Percentiles rank a stretch among this genome's conserved stretches.
Conservation (phyloP, 2,888 invertebrate genomes). For the Formica aserva region DNA sequence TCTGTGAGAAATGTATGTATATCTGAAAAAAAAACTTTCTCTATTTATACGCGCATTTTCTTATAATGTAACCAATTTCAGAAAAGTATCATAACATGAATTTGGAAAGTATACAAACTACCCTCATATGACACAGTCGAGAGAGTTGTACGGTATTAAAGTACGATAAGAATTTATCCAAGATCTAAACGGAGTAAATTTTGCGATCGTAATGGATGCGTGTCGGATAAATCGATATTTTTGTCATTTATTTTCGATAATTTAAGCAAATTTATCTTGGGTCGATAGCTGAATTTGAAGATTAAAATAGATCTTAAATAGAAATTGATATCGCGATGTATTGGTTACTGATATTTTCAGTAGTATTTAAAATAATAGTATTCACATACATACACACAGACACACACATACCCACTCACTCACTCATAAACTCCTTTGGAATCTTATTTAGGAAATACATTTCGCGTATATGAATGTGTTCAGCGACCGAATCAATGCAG, state of each 20-base stretch:
- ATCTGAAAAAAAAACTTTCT: conserved; percentile 24
- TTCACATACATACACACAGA: not conserved
- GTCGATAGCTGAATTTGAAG: not conserved
- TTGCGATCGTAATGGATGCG: not conserved
- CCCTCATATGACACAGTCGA: not conserved
- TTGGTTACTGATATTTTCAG: not conserved
- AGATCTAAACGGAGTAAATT: not conserved
- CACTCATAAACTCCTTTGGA: not conserved
- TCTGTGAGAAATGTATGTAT: conserved; percentile 3
- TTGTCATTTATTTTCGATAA: not conserved
- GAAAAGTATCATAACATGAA: conserved; percentile 43
- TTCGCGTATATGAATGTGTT: conserved; percentile 1
- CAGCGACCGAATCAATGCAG: conserved; percentile 38
- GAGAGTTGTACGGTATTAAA: not conserved
- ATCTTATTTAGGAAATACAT: not conserved
- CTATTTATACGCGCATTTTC: conserved; percentile 3
- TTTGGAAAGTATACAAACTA: not conserved
- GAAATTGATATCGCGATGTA: not conserved
- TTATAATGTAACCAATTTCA: conserved; percentile 39
- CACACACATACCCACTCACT: no score
- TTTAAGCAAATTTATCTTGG: not conserved
- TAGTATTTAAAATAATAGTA: not conserved
- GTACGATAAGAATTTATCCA: not conserved
- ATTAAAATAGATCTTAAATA: not conserved
- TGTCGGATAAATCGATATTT: conserved; percentile 2